These are phyloP conservation scores for Hyalella azteca DNA, from an alignment of 2,888 invertebrate genomes.

Conservation along the genomic window DNA sequence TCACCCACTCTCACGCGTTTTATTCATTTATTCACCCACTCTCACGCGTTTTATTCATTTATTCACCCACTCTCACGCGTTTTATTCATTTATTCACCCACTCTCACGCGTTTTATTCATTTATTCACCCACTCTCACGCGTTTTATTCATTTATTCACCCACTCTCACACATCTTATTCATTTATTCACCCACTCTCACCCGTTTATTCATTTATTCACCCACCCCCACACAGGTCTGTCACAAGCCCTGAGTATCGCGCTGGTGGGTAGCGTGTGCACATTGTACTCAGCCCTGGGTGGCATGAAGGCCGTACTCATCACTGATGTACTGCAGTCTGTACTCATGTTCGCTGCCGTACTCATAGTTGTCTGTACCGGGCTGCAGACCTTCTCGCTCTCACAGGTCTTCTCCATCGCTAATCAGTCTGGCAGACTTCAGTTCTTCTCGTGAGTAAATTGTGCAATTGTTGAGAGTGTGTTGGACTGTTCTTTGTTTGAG, in stretches of 20 bases:
- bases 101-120: no score
- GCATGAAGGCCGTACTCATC: constrained; percentile 88
- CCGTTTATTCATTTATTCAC: neutral
- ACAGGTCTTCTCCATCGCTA: constrained; percentile 75
- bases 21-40: no score
- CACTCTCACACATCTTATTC: no score
- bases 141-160: no score
- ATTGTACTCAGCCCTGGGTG: constrained; percentile 85
- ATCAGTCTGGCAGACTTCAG: constrained; percentile 73
- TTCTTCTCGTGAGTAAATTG: constrained; percentile 62
- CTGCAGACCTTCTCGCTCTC: constrained; percentile 74
- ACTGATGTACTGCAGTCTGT: constrained; percentile 81
- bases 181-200: no score
- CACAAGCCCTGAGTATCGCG: constrained; percentile 69
- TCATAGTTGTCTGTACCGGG: constrained; percentile 78
- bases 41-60: no score
- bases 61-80: no score
- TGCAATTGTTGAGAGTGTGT: neutral
- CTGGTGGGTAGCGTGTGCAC: constrained; percentile 79
- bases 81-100: no score
- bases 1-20: no score
- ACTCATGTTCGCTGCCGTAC: constrained; percentile 83
- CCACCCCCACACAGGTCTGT: constrained; percentile 44
- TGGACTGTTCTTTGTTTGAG: neutral
- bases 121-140: no score